A percentile compares a stretch with the other conserved stretches of the same genome.
These are phyloP conservation scores for rabbit (Oryctolagus cuniculus) DNA, from an alignment of 2,113 vertebrate genomes.

Conservation along the genomic window DNA sequence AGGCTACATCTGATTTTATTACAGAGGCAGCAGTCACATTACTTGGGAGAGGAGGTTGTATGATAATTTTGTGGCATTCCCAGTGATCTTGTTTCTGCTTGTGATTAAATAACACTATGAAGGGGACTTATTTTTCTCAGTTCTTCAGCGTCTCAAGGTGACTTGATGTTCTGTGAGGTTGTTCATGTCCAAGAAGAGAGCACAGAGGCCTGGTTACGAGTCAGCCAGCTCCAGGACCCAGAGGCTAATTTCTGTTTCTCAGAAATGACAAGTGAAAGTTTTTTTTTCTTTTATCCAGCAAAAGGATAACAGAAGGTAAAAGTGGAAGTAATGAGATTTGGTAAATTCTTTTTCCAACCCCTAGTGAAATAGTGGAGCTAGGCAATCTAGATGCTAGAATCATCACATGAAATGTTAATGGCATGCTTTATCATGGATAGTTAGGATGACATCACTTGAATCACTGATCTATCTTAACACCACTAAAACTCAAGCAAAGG, in stretches of 20 bases:
- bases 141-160: slow-evolving; percentile 7
- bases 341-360: background rate
- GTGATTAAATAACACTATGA: slow-evolving; percentile 29
- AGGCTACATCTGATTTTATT: background rate
- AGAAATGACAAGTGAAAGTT: background rate
- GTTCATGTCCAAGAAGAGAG: slow-evolving; percentile 3
- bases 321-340: background rate
- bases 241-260: background rate
- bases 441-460: background rate
- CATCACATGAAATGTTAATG: background rate
- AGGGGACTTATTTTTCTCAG: background rate
- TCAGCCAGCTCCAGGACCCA: background rate
- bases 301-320: background rate
- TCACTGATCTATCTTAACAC: background rate
- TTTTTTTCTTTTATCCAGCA: background rate
- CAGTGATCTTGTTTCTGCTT: slow-evolving; percentile 26
- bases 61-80: background rate
- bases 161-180: background rate
- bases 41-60: background rate
- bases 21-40: background rate
- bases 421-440: background rate
- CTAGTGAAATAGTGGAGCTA: slow-evolving; percentile 12
- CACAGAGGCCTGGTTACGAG: background rate
- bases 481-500: background rate
- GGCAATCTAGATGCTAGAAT: background rate